Percentiles rank a stretch among this genome's conserved stretches.
Evolutionary conservation across 2,113 vertebrate genomes (phyloP).

Genomic region (Corydoras sp.): DNA sequence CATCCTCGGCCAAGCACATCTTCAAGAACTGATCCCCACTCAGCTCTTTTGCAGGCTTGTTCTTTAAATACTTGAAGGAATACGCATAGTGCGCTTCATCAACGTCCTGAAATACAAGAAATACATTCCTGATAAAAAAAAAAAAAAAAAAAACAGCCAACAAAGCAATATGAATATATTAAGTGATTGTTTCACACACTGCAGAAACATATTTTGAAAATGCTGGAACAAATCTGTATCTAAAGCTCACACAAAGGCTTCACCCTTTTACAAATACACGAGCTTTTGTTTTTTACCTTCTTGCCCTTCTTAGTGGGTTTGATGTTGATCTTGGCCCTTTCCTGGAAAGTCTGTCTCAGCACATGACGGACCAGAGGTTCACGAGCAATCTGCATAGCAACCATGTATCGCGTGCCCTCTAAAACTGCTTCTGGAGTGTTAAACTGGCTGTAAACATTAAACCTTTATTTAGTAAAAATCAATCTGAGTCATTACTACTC

Average conservation of each 20-base stretch:
- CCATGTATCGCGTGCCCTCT: constrained; percentile 97
- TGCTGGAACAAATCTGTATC: too few species aligned
- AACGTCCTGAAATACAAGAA: constrained; percentile 69
- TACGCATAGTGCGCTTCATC: constrained; percentile 94
- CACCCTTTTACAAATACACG: too few species aligned
- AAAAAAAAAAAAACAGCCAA: too few species aligned
- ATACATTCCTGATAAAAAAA: background rate
- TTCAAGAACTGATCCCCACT: constrained; percentile 95
- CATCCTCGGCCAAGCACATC: constrained; percentile 89
- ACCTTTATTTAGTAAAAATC: background rate
- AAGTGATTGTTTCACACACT: too few species aligned
- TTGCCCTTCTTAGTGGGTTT: constrained; percentile 94
- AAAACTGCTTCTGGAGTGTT: constrained; percentile 83
- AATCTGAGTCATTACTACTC: too few species aligned
- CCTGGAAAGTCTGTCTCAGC: constrained; percentile 93
- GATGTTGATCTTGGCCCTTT: constrained; percentile 94
- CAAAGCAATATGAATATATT: too few species aligned
- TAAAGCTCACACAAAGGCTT: too few species aligned
- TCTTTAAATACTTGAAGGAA: constrained; percentile 96
- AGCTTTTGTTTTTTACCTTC: constrained; percentile 68
- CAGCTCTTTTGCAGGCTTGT: constrained; percentile 95
- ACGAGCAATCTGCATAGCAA: constrained; percentile 93
- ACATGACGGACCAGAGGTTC: constrained; percentile 95
- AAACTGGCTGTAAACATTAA: constrained; percentile 75
- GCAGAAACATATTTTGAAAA: too few species aligned